Evolutionary conservation across 2,113 vertebrate species (phyloP), one percentile per base, ranked within the genome.

Genomic region (Poecilia latipinna): DNA sequence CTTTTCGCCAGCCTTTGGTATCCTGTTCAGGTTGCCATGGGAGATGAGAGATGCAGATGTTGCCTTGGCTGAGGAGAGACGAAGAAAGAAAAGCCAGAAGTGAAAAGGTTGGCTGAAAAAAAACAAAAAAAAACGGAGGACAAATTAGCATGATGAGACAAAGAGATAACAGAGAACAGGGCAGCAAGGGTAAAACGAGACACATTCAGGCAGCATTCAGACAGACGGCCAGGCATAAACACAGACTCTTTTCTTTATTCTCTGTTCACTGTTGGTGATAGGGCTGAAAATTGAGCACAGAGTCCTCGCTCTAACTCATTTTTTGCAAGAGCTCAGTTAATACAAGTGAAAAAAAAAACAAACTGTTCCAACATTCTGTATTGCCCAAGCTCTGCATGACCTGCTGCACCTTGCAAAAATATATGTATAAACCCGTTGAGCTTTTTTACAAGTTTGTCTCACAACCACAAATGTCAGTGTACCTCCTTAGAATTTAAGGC

Each of bases 1-100:
- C 72, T 39, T 51, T 44, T 28, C 2, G 22, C 51, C 2, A 4
- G 70, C 69, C 72, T 72, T 54, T 39, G 78, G 70, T 37, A 12
- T 42, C 31, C 28, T 39, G 51, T 65, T 71, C 54, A 37, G 42
- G 83, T 82, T 87, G 72, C 85, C 26, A 79, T 62, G 82, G 84
- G 78, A 88, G 87, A 86, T 86, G 15, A 74, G 84, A 57, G 64
- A 86, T 85, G 65, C 83, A 80, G 79, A 86, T 86, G 76, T 83
- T 77, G 70, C 75, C 51, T 15, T 35, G 60, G 81, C 63, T 70
- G 29, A 37, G 68, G 15, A 48, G 37, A 65, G 66, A 26, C 31
- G 65, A 26, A 33, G 12, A 32, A 3, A 70, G 12, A 42, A 33
- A 42, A 29, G 39, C 31, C 33, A 65, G n/a, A 39, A 24, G 32